Evolutionary conservation across 2,888 invertebrate genomes (phyloP), one percentile per base, ranked within the genome.

Genomic region (Patella ulyssiponensis): DNA sequence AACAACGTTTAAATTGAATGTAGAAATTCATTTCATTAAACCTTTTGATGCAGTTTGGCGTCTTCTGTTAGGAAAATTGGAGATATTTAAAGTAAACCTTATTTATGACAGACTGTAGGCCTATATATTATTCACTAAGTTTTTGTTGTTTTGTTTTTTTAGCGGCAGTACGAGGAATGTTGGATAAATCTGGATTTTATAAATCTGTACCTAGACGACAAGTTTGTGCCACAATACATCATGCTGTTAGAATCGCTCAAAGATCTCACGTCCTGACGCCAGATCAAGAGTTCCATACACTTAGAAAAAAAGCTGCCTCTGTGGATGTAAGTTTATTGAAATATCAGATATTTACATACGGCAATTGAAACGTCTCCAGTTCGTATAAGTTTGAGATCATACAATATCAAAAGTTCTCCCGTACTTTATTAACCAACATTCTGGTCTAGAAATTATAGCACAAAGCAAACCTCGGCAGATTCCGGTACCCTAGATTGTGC

Each of bases 161-260:
- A 91, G 91, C 88, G 51, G 86, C 87, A 14, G 88, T 91, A 1
- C 84, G 91, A 54, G 86, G 85, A 20, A 89, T 90, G 86, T 80
- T 91, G 73, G 85, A 87, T 33, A 89, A 88, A 64, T 91, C 92
- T 69, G 88, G 90, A 1, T 92, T 92, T 82, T 90, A 91, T 58
- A 89, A 83, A 64, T 79, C 82, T 20, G 81, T 92, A n/a, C 90
- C 91, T 33, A 85, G 91, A 56, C 85, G 88, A 14, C 88, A 88
- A 75, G 83, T 93, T 56, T 93, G 91, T 83, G 90, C 92, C 7
- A 91, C 92, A 4, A 88, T 93, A n/a, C 92, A 93, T 80, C 93
- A 93, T 85, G 93, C 93, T 15, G 92, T 92, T 11, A 74, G 58
- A 54, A 77, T 80, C 51, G 83, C 83, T 1, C 79, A 77, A 77